Evolutionary conservation across 2,113 vertebrate species (phyloP).

Genomic region (Erythrocercus mccallii): DNA sequence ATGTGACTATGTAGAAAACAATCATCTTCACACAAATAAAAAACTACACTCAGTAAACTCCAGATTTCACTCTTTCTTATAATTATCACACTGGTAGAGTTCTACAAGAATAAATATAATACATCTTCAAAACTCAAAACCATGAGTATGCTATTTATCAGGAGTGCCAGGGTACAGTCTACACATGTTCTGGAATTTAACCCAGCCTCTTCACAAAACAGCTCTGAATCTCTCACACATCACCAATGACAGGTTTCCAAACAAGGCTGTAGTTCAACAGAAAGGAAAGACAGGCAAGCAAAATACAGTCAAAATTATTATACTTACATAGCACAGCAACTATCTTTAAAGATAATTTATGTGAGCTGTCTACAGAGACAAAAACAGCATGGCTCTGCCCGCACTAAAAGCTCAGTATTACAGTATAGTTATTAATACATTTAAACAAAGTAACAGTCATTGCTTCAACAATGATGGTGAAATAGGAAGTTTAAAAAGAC

Average conservation of each 20-base stretch:
- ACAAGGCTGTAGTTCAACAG: background rate
- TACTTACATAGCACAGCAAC: background rate
- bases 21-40: background rate
- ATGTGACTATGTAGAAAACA: background rate
- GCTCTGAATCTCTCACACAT: background rate
- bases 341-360: background rate
- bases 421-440: background rate
- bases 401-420: background rate
- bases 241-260: background rate
- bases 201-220: background rate
- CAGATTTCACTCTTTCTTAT: background rate
- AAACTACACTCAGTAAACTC: background rate
- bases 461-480: background rate
- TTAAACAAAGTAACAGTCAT: background rate
- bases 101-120: background rate
- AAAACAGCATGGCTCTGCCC: background rate
- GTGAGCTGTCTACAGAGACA: background rate
- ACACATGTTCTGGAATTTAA: background rate
- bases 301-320: background rate
- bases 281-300: background rate
- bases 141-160: background rate
- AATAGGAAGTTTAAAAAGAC: background rate
- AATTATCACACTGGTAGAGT: background rate
- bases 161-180: background rate
- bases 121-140: background rate